Evolutionary conservation across 2,797 vertebrate species (phyloP).

Genomic region (Oryzias dopingdopingensis): DNA sequence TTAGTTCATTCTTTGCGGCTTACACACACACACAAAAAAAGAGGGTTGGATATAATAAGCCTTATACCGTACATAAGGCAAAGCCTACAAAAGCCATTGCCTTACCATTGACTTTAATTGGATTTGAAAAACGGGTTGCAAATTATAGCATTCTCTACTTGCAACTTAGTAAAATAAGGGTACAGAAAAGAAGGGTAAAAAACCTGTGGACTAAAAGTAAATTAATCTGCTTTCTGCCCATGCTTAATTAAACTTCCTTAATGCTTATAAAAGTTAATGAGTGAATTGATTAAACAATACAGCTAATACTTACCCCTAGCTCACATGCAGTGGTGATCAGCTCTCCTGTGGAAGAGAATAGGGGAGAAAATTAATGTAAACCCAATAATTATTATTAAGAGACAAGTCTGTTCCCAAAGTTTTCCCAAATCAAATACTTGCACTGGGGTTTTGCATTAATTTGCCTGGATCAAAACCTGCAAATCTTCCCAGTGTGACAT

Average conservation of each 20-base stretch:
- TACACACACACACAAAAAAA: slow-evolving; percentile 88
- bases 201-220: slow-evolving; percentile 98
- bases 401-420: slow-evolving; percentile 99
- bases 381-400: slow-evolving; percentile 99
- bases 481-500: slow-evolving; percentile 99
- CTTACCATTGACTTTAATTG: slow-evolving; percentile 99
- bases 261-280: slow-evolving; percentile 99
- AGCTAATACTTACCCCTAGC: slow-evolving; percentile 99
- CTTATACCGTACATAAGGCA: slow-evolving; percentile 99
- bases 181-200: slow-evolving; percentile 76
- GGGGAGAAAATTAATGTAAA: slow-evolving; percentile 96
- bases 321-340: slow-evolving; percentile 99
- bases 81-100: slow-evolving; percentile 93
- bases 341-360: slow-evolving; percentile 98
- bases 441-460: slow-evolving; percentile 99
- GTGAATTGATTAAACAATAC: slow-evolving; percentile 99
- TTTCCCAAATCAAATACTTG: slow-evolving; percentile 99
- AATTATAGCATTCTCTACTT: slow-evolving; percentile 99
- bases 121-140: slow-evolving; percentile 99
- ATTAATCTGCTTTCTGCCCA: slow-evolving; percentile 99
- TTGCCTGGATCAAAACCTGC: slow-evolving; percentile 98
- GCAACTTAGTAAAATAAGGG: slow-evolving; percentile 96
- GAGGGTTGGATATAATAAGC: slow-evolving; percentile 99
- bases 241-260: slow-evolving; percentile 99
- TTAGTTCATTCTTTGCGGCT: slow-evolving; percentile 99